Percentiles rank a stretch among this genome's conserved stretches.
phyloP scores from a whole-genome alignment of 2,113 vertebrate genomes.

The Anarhynchus alexandrinus region DNA sequence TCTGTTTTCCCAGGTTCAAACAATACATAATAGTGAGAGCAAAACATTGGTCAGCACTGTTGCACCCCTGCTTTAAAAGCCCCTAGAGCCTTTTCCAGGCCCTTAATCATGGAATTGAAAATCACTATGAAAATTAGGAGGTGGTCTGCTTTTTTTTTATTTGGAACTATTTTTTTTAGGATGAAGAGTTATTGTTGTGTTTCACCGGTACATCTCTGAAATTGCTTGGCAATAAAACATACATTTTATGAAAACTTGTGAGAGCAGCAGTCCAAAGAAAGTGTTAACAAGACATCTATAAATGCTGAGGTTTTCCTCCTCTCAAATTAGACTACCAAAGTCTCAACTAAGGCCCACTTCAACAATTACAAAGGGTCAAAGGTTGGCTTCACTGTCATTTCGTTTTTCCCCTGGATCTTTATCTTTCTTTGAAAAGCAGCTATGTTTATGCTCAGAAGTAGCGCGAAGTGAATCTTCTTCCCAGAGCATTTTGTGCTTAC shows the following conservation, averaged over 20 bases:
- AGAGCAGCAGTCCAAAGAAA: background rate
- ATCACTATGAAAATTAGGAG: background rate
- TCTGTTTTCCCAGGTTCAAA: background rate
- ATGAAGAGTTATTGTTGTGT: background rate
- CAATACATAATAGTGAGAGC: fast-evolving
- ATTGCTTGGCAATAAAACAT: background rate
- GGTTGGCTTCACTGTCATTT: background rate
- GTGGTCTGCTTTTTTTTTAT: background rate
- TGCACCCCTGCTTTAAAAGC: background rate
- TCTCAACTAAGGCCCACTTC: background rate
- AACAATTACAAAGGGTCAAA: background rate
- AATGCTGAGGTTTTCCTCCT: background rate
- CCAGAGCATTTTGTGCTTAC: background rate
- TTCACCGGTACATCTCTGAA: background rate
- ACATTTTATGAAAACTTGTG: background rate
- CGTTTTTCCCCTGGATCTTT: background rate
- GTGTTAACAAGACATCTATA: background rate
- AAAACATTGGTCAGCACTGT: background rate
- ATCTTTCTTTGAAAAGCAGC: background rate
- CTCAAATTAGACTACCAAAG: background rate
- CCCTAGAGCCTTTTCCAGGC: background rate
- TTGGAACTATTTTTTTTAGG: background rate
- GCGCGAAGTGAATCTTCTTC: background rate
- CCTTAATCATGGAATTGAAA: background rate
- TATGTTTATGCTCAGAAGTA: background rate